These are phyloP conservation scores for Acipenser ruthenus DNA, from an alignment of 2,797 vertebrate species.

Conservation along the genomic window DNA sequence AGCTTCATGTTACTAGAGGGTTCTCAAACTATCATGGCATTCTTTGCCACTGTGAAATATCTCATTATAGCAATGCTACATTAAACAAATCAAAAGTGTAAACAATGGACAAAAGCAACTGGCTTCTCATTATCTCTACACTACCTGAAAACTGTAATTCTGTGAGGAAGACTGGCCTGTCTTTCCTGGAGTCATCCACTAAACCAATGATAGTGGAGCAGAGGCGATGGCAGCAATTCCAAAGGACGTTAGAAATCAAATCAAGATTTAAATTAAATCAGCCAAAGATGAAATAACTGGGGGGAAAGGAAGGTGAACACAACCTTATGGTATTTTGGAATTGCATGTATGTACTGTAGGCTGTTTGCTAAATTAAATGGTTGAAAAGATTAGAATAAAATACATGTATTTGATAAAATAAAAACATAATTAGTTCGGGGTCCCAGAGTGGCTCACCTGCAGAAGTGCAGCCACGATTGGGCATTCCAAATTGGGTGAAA, in stretches of 20 bases:
- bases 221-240: constrained; percentile 27
- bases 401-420: constrained; percentile 47
- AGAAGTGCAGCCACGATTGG: too few relatives aligned
- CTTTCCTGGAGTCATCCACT: constrained; percentile 22
- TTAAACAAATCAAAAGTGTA: constrained; percentile 26
- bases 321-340: constrained; percentile 51
- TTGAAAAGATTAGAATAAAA: constrained; percentile 44
- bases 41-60: constrained; percentile 15
- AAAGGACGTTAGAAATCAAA: constrained; percentile 61
- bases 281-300: constrained; percentile 47
- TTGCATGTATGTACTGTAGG: constrained; percentile 26
- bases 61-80: constrained; percentile 28
- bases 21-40: constrained; percentile 4
- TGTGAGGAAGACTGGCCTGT: not conserved
- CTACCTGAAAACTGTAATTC: constrained; percentile 14
- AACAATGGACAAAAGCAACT: constrained; percentile 21
- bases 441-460: too few relatives aligned
- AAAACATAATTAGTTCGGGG: constrained; percentile 16
- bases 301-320: constrained; percentile 37
- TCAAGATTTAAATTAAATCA: constrained; percentile 65
- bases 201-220: constrained; percentile 14
- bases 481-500: too few relatives aligned
- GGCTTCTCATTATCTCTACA: constrained; percentile 15
- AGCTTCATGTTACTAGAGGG: too few relatives aligned
- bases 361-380: constrained; percentile 27